Evolutionary conservation across 2,888 invertebrate species (phyloP).

Genomic region (Volucella bombylans): DNA sequence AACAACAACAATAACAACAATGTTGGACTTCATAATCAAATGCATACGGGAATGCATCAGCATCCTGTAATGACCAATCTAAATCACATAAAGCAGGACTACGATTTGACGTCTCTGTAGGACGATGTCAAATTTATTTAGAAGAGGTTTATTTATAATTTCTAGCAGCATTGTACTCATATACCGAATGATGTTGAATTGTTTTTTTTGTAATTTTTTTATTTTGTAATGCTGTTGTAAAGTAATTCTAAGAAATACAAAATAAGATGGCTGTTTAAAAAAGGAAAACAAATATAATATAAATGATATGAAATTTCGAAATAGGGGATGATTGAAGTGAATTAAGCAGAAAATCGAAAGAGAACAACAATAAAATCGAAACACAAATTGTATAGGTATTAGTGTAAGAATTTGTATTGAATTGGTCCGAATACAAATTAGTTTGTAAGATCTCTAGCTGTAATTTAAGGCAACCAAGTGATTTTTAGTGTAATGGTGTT

Average conservation of each 20-base stretch:
- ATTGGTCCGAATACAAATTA: slow-evolving; percentile 54
- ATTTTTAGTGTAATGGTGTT: slow-evolving; percentile 69
- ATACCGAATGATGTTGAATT: slow-evolving; percentile 22
- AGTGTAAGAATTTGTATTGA: slow-evolving; percentile 32
- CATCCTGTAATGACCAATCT: slow-evolving; percentile 81
- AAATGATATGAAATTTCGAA: slow-evolving; percentile 17
- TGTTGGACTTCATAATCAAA: slow-evolving; percentile 73
- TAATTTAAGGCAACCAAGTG: slow-evolving; percentile 69
- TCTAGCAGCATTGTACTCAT: slow-evolving; percentile 25
- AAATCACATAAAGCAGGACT: slow-evolving; percentile 91
- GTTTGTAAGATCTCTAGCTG: slow-evolving; percentile 57
- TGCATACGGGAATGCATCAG: slow-evolving; percentile 77
- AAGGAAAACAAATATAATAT: background rate
- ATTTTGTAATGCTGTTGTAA: slow-evolving; percentile 51
- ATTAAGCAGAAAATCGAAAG: background rate
- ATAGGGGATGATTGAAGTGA: slow-evolving; percentile 3
- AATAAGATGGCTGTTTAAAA: slow-evolving; percentile 19
- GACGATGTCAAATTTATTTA: slow-evolving; percentile 75
- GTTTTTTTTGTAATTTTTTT: slow-evolving; percentile 12
- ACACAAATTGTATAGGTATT: background rate
- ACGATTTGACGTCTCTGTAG: slow-evolving; percentile 92
- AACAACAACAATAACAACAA: slow-evolving; percentile 81
- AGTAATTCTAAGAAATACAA: slow-evolving; percentile 29
- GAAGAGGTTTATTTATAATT: slow-evolving; percentile 54
- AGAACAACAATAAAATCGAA: background rate